Evolutionary conservation across 2,888 invertebrate genomes (phyloP).

Genomic region (Cryptus viduatorius): DNA sequence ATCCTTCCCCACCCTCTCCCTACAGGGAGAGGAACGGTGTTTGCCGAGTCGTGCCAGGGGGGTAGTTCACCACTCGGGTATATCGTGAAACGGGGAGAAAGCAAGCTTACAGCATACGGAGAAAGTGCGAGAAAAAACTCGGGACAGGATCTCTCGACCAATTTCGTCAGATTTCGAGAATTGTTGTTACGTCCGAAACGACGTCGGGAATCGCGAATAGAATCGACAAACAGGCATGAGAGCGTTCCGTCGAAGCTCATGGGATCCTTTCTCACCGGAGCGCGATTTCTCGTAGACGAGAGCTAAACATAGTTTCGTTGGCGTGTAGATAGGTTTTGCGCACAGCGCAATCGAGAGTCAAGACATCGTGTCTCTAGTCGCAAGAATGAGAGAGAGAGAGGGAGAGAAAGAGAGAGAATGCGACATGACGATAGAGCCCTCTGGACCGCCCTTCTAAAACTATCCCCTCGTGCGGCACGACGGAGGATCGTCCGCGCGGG

Average conservation of each 20-base stretch:
- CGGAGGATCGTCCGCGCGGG: slow-evolving; percentile 32
- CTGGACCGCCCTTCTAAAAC: slow-evolving; percentile 57
- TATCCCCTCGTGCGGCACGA: slow-evolving; percentile 42
- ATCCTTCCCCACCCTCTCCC: slow-evolving; percentile 70
- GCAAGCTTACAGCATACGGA: neutral
- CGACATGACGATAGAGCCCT: slow-evolving; percentile 41
- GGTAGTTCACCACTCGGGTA: neutral
- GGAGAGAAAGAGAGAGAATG: neutral
- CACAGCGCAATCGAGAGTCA: slow-evolving; percentile 41
- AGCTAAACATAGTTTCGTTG: slow-evolving; percentile 43
- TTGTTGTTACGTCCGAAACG: slow-evolving; percentile 83
- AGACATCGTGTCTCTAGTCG: slow-evolving; percentile 43
- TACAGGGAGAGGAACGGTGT: slow-evolving; percentile 14
- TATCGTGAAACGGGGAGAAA: slow-evolving; percentile 11
- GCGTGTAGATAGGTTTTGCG: neutral
- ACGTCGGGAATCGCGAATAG: slow-evolving; percentile 78
- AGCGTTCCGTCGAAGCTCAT: slow-evolving; percentile 34
- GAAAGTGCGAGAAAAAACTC: slow-evolving; percentile 25
- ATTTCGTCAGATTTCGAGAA: slow-evolving; percentile 85
- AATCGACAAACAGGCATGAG: slow-evolving; percentile 80
- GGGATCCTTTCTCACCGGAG: slow-evolving; percentile 4
- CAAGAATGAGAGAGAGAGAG: slow-evolving; percentile 54
- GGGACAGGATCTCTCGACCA: slow-evolving; percentile 76
- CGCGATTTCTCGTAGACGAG: neutral
- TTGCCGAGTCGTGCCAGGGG: slow-evolving; percentile 22